Percentiles rank a stretch among this genome's conserved stretches.
Conservation (phyloP, 1,140 invertebrate species). For the Lethocerus indicus region DNA sequence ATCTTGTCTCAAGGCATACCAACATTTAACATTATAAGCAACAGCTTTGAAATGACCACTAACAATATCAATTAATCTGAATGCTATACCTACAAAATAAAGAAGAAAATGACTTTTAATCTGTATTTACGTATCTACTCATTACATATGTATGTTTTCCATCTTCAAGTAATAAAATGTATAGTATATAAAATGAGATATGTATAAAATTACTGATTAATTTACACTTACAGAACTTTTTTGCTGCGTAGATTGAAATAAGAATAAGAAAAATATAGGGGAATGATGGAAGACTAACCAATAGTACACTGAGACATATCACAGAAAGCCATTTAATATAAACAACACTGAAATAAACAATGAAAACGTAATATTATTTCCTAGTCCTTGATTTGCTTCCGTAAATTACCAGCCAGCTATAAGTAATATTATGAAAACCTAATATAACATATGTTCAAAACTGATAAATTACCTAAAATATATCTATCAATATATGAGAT, state of each 20-base stretch:
- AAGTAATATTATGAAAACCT: no score
- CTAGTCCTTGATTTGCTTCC: no score
- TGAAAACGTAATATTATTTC: not conserved
- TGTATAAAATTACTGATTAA: not conserved
- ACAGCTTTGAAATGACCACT: conserved; percentile 14
- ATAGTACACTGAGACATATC: conserved; percentile 5
- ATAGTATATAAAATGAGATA: no score
- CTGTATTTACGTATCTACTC: no score
- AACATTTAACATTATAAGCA: conserved; percentile 15
- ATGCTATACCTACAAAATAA: conserved; percentile 20
- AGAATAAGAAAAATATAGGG: conserved; percentile 12
- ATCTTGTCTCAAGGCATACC: conserved; percentile 21
- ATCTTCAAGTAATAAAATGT: no score
- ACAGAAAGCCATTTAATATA: conserved; percentile 11
- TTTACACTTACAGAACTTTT: conserved; percentile 12
- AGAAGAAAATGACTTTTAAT: no score
- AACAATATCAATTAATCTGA: conserved; percentile 21
- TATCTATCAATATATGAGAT: no score
- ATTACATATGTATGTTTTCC: no score
- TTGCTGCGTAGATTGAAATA: conserved; percentile 10
- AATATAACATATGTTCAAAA: no score
- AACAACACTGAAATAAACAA: not conserved
- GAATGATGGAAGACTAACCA: conserved; percentile 11
- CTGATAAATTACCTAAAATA: no score
- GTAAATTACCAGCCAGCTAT: no score